phyloP scores from a whole-genome alignment of 2,888 invertebrate genomes.

The Polydrusus tereticollis region DNA sequence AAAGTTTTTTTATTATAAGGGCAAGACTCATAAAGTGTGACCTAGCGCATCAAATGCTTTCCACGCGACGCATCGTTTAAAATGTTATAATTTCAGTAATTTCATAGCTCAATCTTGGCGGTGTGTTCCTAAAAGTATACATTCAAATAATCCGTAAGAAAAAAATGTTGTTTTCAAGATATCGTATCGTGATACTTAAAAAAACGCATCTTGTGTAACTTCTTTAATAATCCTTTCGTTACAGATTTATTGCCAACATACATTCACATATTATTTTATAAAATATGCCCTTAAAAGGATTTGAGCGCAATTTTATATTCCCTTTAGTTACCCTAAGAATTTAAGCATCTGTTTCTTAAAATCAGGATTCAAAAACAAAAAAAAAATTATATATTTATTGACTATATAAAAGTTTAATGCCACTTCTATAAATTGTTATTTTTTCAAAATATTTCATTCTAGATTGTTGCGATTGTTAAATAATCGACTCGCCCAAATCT shows the following conservation, averaged over 20 bases:
- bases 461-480: slow-evolving; percentile 31
- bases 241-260: slow-evolving; percentile 16
- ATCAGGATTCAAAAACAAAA: slow-evolving; percentile 10
- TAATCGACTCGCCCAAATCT: slow-evolving; percentile 44
- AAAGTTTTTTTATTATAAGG: too few species aligned
- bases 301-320: slow-evolving; percentile 32
- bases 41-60: too few species aligned
- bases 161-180: too few species aligned
- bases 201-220: too few species aligned
- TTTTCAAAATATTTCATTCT: slow-evolving; percentile 33
- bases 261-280: background rate
- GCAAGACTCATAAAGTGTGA: too few species aligned
- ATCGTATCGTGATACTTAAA: too few species aligned
- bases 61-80: too few species aligned
- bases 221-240: background rate
- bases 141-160: too few species aligned
- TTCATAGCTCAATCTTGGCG: too few species aligned
- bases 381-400: slow-evolving; percentile 11
- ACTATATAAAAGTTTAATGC: slow-evolving; percentile 15
- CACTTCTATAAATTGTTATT: slow-evolving; percentile 38
- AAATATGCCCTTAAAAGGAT: slow-evolving; percentile 2
- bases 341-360: slow-evolving; percentile 10
- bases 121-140: too few species aligned
- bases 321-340: slow-evolving; percentile 11
- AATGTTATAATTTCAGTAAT: too few species aligned